These are phyloP conservation scores for Anagyrus pseudococci DNA, from an alignment of 2,888 invertebrate species.

Conservation along the genomic window DNA sequence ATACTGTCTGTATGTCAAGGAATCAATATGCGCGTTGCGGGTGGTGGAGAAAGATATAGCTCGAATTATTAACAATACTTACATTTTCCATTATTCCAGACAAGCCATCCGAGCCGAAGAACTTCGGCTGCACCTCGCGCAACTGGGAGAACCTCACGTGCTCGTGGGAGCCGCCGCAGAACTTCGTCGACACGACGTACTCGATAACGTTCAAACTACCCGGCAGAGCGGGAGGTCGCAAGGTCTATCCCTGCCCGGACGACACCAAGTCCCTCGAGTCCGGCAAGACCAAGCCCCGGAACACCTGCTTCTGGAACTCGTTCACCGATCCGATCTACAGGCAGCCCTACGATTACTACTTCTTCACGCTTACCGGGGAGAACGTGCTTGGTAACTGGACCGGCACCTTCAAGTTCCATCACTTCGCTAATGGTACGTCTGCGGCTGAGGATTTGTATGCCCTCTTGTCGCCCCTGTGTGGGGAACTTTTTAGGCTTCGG, in stretches of 20 bases:
- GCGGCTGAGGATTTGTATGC: not conserved
- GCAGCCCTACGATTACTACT: slow-evolving; percentile 64
- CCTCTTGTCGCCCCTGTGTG: not conserved
- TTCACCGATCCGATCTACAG: slow-evolving; percentile 66
- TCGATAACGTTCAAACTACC: slow-evolving; percentile 62
- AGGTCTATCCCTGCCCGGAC: slow-evolving; percentile 51
- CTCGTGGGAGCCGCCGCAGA: slow-evolving; percentile 71
- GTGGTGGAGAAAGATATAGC: too few relatives aligned
- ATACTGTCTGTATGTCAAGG: too few relatives aligned
- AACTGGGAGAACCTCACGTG: slow-evolving; percentile 80
- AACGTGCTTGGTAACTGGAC: slow-evolving; percentile 69
- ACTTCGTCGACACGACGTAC: slow-evolving; percentile 68
- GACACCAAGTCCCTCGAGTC: slow-evolving; percentile 54
- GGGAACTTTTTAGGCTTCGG: not conserved
- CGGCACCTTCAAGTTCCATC: slow-evolving; percentile 67
- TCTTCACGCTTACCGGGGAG: slow-evolving; percentile 67
- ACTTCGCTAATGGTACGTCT: slow-evolving; percentile 64
- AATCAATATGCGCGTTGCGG: too few relatives aligned
- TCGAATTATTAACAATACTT: too few relatives aligned
- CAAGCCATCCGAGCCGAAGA: slow-evolving; percentile 69
- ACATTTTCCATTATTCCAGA: slow-evolving; percentile 53
- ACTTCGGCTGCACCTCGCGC: slow-evolving; percentile 76
- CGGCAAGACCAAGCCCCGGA: slow-evolving; percentile 48
- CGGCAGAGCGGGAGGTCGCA: slow-evolving; percentile 59
- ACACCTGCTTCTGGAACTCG: slow-evolving; percentile 64